phyloP scores from a whole-genome alignment of 2,113 vertebrate genomes.

The Fulmarus glacialis region DNA sequence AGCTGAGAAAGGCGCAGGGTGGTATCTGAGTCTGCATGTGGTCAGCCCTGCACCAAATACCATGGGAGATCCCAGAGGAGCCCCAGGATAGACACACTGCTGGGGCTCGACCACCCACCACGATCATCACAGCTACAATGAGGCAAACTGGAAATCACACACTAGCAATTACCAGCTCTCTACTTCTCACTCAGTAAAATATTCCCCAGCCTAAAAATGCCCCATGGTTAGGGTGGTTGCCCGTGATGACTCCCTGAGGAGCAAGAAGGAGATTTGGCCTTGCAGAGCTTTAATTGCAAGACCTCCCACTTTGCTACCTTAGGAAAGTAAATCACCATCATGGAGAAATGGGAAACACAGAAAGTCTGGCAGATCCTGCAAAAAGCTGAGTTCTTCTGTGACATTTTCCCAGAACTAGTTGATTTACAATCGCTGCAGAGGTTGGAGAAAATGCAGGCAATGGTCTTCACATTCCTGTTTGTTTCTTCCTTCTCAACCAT shows the following conservation, averaged over 20 bases:
- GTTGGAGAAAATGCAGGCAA: neutral
- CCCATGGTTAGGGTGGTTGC: neutral
- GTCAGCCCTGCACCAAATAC: neutral
- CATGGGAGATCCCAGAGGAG: neutral
- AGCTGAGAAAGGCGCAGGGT: neutral
- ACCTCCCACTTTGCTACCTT: neutral
- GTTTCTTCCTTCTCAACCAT: neutral
- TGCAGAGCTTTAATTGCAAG: neutral
- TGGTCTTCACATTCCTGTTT: neutral
- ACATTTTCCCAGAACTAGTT: neutral
- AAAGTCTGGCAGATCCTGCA: neutral
- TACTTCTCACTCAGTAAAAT: neutral
- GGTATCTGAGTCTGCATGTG: neutral
- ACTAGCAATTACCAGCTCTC: neutral
- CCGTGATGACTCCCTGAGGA: neutral
- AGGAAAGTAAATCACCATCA: neutral
- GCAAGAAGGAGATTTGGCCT: neutral
- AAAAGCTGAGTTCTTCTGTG: neutral
- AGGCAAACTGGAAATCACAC: neutral
- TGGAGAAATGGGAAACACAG: neutral
- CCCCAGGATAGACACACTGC: neutral
- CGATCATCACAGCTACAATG: neutral
- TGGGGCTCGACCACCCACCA: neutral
- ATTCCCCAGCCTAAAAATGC: neutral
- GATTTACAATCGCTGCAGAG: neutral